These are phyloP conservation scores for Megathymus violae DNA, from an alignment of 1,140 invertebrate genomes.

Conservation along the genomic window DNA sequence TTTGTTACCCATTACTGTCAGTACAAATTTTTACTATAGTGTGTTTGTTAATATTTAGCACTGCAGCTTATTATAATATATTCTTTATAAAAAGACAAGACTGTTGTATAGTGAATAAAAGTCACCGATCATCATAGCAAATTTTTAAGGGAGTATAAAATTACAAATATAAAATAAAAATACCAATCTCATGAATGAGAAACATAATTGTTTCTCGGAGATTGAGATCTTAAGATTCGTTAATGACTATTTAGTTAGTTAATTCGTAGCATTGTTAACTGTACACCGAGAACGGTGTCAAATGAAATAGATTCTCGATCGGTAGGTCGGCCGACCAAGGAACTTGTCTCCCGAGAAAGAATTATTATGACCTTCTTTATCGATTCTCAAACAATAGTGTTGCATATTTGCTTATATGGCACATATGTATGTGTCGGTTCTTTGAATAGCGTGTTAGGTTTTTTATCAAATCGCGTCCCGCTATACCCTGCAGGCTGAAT, in stretches of 20 bases:
- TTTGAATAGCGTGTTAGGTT: constrained; percentile 6
- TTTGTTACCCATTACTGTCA: no score
- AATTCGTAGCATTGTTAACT: constrained; percentile 50
- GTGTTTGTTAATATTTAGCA: no score
- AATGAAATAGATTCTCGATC: no score
- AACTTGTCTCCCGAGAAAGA: constrained; percentile 1
- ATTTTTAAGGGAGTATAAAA: no score
- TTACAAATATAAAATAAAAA: no score
- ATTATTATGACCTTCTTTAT: constrained; percentile 7
- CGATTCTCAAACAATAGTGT: neutral
- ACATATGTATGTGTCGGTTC: constrained; percentile 11
- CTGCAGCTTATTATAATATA: no score
- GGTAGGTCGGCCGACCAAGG: neutral
- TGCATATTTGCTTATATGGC: constrained; percentile 5
- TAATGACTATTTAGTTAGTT: constrained; percentile 56
- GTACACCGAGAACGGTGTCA: constrained; percentile 20
- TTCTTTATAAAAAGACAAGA: no score
- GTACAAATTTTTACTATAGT: no score
- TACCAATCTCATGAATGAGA: neutral
- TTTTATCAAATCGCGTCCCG: constrained; percentile 5
- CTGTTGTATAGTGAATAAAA: no score
- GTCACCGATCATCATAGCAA: no score
- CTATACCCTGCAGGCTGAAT: constrained; percentile 5
- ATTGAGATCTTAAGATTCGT: constrained; percentile 10
- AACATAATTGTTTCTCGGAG: neutral